Percentiles rank a stretch among this genome's conserved stretches.
Evolutionary conservation across 2,888 invertebrate genomes (phyloP).

Genomic region (Drosophila buzzatii): DNA sequence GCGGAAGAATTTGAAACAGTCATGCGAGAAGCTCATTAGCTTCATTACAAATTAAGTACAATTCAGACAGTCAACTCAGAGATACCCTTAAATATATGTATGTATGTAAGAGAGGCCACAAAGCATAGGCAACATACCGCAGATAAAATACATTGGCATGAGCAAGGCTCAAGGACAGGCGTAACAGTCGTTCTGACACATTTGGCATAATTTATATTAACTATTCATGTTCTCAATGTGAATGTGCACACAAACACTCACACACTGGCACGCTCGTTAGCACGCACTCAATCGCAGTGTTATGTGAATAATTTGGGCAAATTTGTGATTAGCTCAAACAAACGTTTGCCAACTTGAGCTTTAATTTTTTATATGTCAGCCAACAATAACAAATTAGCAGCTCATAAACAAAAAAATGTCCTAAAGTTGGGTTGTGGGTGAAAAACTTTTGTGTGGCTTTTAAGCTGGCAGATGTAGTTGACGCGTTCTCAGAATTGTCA

Average conservation of each 20-base stretch:
- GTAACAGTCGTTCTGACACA: conserved; percentile 32
- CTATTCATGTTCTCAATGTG: conserved; percentile 65
- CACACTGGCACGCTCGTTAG: conserved; percentile 13
- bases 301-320: conserved; percentile 78
- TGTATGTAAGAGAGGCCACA: background rate
- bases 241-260: conserved; percentile 1
- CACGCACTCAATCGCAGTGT: conserved; percentile 24
- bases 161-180: conserved; percentile 10
- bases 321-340: conserved; percentile 74
- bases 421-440: background rate
- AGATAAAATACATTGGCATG: background rate
- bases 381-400: conserved; percentile 67
- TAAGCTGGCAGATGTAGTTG: conserved; percentile 7
- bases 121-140: background rate
- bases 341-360: conserved; percentile 48
- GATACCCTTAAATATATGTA: conserved; percentile 11
- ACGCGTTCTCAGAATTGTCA: conserved; percentile 19
- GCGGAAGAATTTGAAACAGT: conserved; percentile 42
- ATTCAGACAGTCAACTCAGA: background rate
- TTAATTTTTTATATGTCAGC: conserved; percentile 56
- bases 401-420: conserved; percentile 57
- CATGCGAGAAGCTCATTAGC: conserved; percentile 76
- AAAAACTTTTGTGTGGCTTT: conserved; percentile 42
- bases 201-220: conserved; percentile 64
- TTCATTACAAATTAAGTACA: conserved; percentile 43